Evolutionary conservation across 2,888 invertebrate genomes (phyloP).

Genomic region (Drosophila borealis): DNA sequence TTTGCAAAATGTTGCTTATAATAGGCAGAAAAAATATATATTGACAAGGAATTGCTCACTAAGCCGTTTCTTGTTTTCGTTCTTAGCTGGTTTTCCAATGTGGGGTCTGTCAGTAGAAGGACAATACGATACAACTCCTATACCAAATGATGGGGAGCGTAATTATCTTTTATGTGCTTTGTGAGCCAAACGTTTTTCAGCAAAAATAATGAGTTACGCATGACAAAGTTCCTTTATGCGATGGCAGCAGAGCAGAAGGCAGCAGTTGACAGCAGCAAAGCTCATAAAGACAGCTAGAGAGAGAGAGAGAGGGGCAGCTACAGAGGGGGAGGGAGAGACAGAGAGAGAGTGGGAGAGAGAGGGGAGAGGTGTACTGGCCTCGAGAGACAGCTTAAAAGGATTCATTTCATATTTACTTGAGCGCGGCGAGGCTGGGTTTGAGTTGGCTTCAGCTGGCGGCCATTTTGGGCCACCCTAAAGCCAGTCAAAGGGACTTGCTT

Average conservation of each 20-base stretch:
- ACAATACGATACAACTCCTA: background rate
- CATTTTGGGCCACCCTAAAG: conserved; percentile 52
- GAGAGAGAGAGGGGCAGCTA: background rate
- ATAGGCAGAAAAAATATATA: too few species aligned
- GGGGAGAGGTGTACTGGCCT: conserved; percentile 2
- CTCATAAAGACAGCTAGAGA: conserved; percentile 10
- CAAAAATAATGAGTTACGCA: conserved; percentile 85
- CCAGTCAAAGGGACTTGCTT: conserved; percentile 11
- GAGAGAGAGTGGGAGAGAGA: conserved; percentile 4
- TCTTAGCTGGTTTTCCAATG: too few species aligned
- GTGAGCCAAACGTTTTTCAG: conserved; percentile 60
- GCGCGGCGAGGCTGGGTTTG: conserved; percentile 37
- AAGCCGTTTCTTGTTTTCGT: too few species aligned
- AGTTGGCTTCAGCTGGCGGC: conserved; percentile 35
- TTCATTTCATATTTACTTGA: conserved; percentile 70
- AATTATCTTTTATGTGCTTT: conserved; percentile 67
- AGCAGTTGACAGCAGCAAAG: conserved; percentile 22
- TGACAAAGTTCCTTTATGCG: conserved; percentile 82
- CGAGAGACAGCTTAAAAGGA: conserved; percentile 56
- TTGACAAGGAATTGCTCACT: too few species aligned
- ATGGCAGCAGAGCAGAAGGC: conserved; percentile 43
- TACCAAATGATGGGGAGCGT: conserved; percentile 26
- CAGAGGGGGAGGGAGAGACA: conserved; percentile 3
- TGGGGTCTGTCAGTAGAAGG: background rate
- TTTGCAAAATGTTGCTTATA: too few species aligned